phyloP scores from a whole-genome alignment of 2,113 vertebrate species.

The Serinus canaria region DNA sequence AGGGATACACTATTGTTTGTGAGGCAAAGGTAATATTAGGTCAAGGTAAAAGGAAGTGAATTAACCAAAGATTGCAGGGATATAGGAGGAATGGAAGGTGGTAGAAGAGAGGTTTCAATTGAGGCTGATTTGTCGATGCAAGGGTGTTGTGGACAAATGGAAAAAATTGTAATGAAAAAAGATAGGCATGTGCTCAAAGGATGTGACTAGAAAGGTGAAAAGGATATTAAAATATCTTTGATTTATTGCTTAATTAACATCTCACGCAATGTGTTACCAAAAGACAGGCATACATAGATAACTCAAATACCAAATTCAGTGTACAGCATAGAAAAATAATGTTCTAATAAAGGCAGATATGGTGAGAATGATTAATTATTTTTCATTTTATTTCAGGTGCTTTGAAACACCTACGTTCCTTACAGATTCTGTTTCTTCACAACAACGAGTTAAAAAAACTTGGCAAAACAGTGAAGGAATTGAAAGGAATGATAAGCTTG shows the following conservation, averaged over 20 bases:
- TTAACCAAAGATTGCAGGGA: background rate
- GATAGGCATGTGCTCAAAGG: background rate
- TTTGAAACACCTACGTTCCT: conserved; percentile 63
- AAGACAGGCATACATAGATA: background rate
- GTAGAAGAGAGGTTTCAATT: background rate
- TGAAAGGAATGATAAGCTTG: conserved; percentile 73
- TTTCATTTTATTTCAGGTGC: conserved; percentile 59
- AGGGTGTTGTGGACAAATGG: background rate
- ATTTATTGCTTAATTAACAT: background rate
- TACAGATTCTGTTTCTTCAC: conserved; percentile 75
- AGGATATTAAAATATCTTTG: background rate
- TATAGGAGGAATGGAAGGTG: background rate
- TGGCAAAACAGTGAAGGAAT: conserved; percentile 70
- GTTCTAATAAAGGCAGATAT: background rate
- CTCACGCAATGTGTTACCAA: background rate
- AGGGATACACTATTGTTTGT: background rate
- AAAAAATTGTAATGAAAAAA: background rate
- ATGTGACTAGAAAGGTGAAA: background rate
- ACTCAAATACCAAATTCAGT: background rate
- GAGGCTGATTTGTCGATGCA: background rate
- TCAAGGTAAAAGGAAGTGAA: background rate
- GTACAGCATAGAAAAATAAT: background rate
- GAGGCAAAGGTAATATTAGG: background rate
- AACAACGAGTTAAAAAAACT: conserved; percentile 75
- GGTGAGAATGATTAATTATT: background rate